Evolutionary conservation across 2,888 invertebrate species (phyloP), one percentile per base, ranked within the genome.

Genomic region (Eurois occulta): DNA sequence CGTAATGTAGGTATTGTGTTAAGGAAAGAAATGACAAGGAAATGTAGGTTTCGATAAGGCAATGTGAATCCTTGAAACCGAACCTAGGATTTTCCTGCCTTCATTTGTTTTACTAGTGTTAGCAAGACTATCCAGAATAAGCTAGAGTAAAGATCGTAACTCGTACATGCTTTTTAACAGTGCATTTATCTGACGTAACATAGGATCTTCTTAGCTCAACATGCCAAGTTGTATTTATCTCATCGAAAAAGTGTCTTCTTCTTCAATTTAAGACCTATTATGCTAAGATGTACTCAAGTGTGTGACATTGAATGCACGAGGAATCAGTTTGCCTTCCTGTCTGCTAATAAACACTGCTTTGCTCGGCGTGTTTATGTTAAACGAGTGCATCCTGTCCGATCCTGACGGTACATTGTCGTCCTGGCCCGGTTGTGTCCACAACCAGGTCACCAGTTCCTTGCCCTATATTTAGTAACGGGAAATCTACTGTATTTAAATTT

Each of bases 371-470:
- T 65, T 38, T 38, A 21, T 67, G 24, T 65, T 48, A 65, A 83
- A 86, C 62, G 35, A 86, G 32, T 43, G 24, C 84, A 70, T 83
- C 83, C 83, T 83, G 83, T 62, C 2, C 4, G 24, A 16, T 68
- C 18, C n/a, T 58, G 46, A 43, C 58, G 46, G 18, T 64, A 46
- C 55, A 32, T 46, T 69, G 32, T 55, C 11, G 16, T 60, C 52
- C 52, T 71, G 66, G 18, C 43, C 35, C 62, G 46, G 52, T 38
- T 68, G 32, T 68, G 28, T 32, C 16, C n/a, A 55, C 41, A 77
- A 67, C 43, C 86, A 62, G 83, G 83, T 72, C 84, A 41, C 28
- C 38, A 46, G 72, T 73, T 86, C 87, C 62, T 72, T 62, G 43
- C 16, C 41, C 46, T 71, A 58, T 83, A 58, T 72, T 77, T 58